A percentile compares a stretch with the other conserved stretches of the same genome.
These are phyloP conservation scores for Arrhamphus sclerolepis DNA, from an alignment of 2,797 vertebrate species.

Conservation along the genomic window DNA sequence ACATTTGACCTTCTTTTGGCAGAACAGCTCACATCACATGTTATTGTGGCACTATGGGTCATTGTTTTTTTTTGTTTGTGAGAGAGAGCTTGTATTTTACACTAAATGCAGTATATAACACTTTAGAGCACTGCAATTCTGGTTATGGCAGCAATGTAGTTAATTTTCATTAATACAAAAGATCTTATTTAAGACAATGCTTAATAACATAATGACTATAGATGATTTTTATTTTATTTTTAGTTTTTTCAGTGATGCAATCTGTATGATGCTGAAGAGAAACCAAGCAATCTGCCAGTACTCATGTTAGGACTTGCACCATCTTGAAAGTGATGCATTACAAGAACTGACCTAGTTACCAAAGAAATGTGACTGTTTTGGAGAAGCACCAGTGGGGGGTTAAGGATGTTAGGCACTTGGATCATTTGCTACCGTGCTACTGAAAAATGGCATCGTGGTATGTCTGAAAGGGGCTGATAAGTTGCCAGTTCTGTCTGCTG, in stretches of 20 bases:
- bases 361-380: too few relatives aligned
- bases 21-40: slow-evolving; percentile 19
- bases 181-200: too few relatives aligned
- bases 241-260: neutral
- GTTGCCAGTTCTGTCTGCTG: slow-evolving; percentile 48
- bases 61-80: slow-evolving; percentile 39
- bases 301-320: too few relatives aligned
- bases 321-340: too few relatives aligned
- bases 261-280: neutral
- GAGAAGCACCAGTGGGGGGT: neutral
- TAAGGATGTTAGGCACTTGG: neutral
- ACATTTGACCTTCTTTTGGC: slow-evolving; percentile 56
- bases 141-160: too few relatives aligned
- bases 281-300: neutral
- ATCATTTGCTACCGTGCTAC: neutral
- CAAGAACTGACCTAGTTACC: too few relatives aligned
- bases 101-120: slow-evolving; percentile 27
- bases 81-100: slow-evolving; percentile 5
- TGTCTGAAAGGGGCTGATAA: slow-evolving; percentile 41
- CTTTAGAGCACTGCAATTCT: slow-evolving; percentile 1
- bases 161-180: too few relatives aligned
- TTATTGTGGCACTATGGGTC: slow-evolving; percentile 13
- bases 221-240: too few relatives aligned
- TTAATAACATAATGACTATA: too few relatives aligned
- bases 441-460: slow-evolving; percentile 24